A percentile compares a stretch with the other conserved stretches of the same genome.
phyloP scores from a whole-genome alignment of 2,888 invertebrate genomes.

The Calephelis perditalis region DNA sequence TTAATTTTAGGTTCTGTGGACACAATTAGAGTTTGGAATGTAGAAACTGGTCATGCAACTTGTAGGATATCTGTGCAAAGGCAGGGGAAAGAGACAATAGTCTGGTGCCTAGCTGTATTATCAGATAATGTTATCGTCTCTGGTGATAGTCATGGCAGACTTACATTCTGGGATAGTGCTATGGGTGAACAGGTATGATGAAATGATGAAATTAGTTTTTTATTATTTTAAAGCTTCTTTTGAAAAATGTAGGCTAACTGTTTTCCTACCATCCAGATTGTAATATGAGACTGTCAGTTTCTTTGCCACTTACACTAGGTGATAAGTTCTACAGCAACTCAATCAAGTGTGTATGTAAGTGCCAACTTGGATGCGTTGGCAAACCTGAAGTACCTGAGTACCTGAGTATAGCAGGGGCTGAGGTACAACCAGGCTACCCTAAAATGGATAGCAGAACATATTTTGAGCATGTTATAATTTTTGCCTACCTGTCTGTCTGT shows the following conservation, averaged over 20 bases:
- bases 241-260: too few species aligned
- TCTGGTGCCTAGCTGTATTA: conserved; percentile 91
- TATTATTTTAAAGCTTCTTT: too few species aligned
- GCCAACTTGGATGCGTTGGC: too few species aligned
- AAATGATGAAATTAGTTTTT: too few species aligned
- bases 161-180: conserved; percentile 93
- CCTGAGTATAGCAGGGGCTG: too few species aligned
- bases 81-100: conserved; percentile 83
- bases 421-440: too few species aligned
- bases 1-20: conserved; percentile 83
- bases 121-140: conserved; percentile 90
- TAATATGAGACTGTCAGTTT: neutral
- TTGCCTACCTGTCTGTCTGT: too few species aligned
- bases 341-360: too few species aligned
- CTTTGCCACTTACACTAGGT: neutral
- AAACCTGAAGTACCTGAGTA: too few species aligned
- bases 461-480: too few species aligned
- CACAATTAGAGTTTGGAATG: conserved; percentile 92
- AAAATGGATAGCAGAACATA: too few species aligned
- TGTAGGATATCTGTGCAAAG: conserved; percentile 87
- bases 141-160: conserved; percentile 89
- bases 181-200: conserved; percentile 81
- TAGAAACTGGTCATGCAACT: conserved; percentile 88
- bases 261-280: neutral
- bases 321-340: too few species aligned